These are phyloP conservation scores for Dendrolimus punctatus DNA, from an alignment of 1,140 invertebrate species.

Conservation along the genomic window DNA sequence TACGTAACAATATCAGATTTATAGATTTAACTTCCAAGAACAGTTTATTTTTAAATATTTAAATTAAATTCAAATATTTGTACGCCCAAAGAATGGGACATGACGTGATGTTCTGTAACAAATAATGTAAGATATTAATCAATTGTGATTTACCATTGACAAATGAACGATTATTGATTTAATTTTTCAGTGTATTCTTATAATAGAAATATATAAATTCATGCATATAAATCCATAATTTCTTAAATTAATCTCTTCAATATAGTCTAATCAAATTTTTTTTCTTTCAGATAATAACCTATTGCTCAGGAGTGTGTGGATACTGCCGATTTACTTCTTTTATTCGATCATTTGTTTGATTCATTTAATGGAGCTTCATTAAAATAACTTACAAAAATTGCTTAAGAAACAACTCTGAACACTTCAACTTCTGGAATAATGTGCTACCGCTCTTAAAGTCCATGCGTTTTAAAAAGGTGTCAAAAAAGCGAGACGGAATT, in stretches of 20 bases:
- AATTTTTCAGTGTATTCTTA: too few species aligned
- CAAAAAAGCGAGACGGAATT: not conserved
- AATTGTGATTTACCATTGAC: too few species aligned
- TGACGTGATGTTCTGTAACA: too few species aligned
- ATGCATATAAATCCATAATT: too few species aligned
- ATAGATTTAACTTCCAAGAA: too few species aligned
- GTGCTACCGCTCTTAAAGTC: not conserved
- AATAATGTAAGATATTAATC: too few species aligned
- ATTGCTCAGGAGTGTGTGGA: constrained; percentile 14
- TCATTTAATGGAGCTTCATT: constrained; percentile 6
- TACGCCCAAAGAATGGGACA: too few species aligned
- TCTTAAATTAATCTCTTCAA: constrained; percentile 1
- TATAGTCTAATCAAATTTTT: constrained; percentile 5
- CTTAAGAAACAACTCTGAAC: constrained; percentile 1
- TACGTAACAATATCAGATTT: too few species aligned
- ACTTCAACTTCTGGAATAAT: not conserved
- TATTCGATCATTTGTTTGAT: constrained; percentile 29
- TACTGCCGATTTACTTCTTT: constrained; percentile 28
- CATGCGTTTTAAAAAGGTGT: not conserved
- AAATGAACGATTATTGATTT: too few species aligned
- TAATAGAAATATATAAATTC: too few species aligned
- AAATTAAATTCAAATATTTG: too few species aligned
- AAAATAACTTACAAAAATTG: constrained; percentile 1
- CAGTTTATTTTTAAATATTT: too few species aligned
- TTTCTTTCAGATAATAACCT: constrained; percentile 21